Evolutionary conservation across 2,888 invertebrate genomes (phyloP).

Genomic region (Poecilobothrus nobilitatus): DNA sequence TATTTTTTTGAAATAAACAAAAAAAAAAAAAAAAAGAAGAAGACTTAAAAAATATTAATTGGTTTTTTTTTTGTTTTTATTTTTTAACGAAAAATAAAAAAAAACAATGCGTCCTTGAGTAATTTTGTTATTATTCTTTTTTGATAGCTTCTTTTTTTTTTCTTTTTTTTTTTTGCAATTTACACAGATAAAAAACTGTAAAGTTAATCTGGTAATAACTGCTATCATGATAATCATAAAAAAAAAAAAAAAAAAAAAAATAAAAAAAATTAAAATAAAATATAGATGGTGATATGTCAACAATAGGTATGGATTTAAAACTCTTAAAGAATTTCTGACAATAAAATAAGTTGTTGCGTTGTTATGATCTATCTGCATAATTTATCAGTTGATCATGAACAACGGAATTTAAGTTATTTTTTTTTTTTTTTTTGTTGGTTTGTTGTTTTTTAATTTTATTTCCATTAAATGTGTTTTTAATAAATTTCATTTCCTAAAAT

Average conservation of each 20-base stretch:
- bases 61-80: no score
- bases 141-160: no score
- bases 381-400: conserved; percentile 1
- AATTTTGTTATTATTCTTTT: no score
- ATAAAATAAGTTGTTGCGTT: not conserved
- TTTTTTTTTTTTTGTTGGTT: not conserved
- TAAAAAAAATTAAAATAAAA: no score
- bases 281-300: not conserved
- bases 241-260: no score
- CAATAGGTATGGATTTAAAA: not conserved
- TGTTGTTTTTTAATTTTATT: not conserved
- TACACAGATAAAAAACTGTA: not conserved
- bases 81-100: no score
- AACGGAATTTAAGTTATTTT: not conserved
- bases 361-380: not conserved
- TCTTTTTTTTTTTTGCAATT: not conserved
- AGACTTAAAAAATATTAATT: no score
- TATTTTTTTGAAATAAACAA: no score
- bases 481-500: conserved; percentile 6
- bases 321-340: not conserved
- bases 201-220: not conserved
- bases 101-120: no score
- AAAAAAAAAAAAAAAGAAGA: no score
- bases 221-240: not conserved
- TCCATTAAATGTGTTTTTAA: not conserved